Conservation (phyloP, 1,140 invertebrate genomes). For the Lordiphosa stackelbergi region DNA sequence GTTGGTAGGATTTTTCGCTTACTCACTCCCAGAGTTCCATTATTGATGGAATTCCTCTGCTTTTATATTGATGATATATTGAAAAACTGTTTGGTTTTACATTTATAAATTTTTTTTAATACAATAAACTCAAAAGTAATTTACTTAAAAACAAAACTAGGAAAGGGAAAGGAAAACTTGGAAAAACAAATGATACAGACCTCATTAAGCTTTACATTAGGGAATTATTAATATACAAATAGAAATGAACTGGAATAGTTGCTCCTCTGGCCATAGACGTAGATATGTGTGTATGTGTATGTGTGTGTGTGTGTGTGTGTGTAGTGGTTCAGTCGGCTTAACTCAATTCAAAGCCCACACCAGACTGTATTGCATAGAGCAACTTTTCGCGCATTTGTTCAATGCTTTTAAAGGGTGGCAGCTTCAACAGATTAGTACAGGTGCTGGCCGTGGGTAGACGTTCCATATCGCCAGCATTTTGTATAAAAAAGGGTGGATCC, state of each 20-base stretch:
- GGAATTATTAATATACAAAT: conserved; percentile 55
- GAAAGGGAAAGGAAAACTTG: conserved; percentile 22
- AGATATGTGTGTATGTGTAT: conserved; percentile 35
- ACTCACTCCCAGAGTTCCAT: too few relatives aligned
- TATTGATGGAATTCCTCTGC: too few relatives aligned
- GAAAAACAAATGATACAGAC: conserved; percentile 44
- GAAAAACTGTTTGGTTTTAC: conserved; percentile 29
- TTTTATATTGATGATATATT: too few relatives aligned
- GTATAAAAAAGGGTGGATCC: conserved; percentile 95
- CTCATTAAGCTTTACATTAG: conserved; percentile 62
- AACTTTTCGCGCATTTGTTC: conserved; percentile 89
- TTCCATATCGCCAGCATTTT: conserved; percentile 90
- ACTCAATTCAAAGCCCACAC: conserved; percentile 97
- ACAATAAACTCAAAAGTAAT: conserved; percentile 32
- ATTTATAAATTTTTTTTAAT: conserved; percentile 60
- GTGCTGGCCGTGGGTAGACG: conserved; percentile 96
- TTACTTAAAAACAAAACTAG: conserved; percentile 26
- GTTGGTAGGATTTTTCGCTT: too few relatives aligned
- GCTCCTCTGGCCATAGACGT: conserved; percentile 16
- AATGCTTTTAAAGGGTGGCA: conserved; percentile 92
- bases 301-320: conserved; percentile 22
- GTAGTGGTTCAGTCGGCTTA: conserved; percentile 77
- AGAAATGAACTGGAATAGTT: conserved; percentile 57
- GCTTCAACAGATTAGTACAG: conserved; percentile 97
- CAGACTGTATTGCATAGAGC: conserved; percentile 95